Base-by-base conservation (phyloP, 1,140 invertebrate species). In the Drosophila kikkawai region DNA sequence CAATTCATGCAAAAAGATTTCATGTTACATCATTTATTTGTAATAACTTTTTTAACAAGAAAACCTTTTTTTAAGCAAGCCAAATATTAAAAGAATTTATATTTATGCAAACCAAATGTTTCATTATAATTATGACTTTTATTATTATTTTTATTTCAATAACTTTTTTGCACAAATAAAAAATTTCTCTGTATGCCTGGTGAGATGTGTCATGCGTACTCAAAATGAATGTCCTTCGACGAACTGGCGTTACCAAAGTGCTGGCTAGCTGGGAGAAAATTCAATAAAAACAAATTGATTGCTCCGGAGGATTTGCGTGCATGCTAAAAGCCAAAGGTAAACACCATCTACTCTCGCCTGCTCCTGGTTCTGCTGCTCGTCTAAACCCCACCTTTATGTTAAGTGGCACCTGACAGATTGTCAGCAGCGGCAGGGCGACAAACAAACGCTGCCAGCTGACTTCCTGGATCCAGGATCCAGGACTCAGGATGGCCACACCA, bases 251-350 rank as follows among this genome's bases (percentile, higher is more conserved):
- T 57, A 22, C 37, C 63, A 51, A 53, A 70, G 67, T 73, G 67
- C 55, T 32, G 80, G 55, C 73, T 47, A 67, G 60, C 77, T 64
- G 42, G 63, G 60, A 39, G 59, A 79, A 88, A 87, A 88, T 88
- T 87, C 84, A 87, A 87, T 87, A 87, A 87, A 87, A 87, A 75
- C 84, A 84, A 88, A 87, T 87, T 87, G 83, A 87, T 87, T 87
- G 83, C 80, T 88, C 51, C 58, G 77, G 61, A 75, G 77, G 84
- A 88, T 87, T 88, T 84, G 80, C 69, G 71, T 83, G 80, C 71
- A 71, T 75, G 42, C 67, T 64, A 80, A 75, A 80, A 85, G 76
- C 65, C 55, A 79, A 79, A 77, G 64, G 64, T 77, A 77, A 79
- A 87, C 71, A 82, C 82, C 75, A 22, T 29, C n/a, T 37, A 45